phyloP scores from a whole-genome alignment of 2,797 vertebrate species.

The Microhierax caerulescens region DNA sequence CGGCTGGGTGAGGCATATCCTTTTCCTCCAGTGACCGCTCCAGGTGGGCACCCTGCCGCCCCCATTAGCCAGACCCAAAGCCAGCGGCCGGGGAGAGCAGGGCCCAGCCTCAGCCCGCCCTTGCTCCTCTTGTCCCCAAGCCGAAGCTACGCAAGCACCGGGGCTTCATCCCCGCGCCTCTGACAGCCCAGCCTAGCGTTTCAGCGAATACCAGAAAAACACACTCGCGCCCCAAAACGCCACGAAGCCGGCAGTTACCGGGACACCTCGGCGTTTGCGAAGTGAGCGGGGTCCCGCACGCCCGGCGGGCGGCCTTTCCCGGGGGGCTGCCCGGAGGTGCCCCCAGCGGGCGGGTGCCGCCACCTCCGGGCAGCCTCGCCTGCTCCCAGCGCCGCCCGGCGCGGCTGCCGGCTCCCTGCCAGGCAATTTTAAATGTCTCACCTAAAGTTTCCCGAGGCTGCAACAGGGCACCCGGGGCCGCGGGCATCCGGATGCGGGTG shows the following conservation, averaged over 20 bases:
- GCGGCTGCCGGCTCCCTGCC: background rate
- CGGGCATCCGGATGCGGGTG: background rate
- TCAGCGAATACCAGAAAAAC: background rate
- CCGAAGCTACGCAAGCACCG: background rate
- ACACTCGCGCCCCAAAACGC: background rate
- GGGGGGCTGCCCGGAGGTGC: background rate
- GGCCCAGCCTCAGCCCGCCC: background rate
- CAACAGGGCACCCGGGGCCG: background rate
- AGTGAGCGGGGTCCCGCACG: background rate
- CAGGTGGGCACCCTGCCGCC: background rate
- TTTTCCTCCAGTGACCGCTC: background rate
- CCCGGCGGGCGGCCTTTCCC: background rate
- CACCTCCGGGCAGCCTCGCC: background rate
- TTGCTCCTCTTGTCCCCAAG: background rate
- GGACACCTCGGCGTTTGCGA: background rate
- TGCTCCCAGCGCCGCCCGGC: background rate
- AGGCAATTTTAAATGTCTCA: background rate
- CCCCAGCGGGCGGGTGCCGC: background rate
- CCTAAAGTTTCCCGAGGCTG: background rate
- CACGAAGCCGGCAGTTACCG: background rate
- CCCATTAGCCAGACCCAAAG: background rate
- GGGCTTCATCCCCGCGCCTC: background rate
- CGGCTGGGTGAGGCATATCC: background rate
- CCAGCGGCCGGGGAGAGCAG: background rate
- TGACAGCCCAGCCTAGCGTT: background rate